phyloP scores from a whole-genome alignment of 2,113 vertebrate genomes.

The Corydoras maculifer region DNA sequence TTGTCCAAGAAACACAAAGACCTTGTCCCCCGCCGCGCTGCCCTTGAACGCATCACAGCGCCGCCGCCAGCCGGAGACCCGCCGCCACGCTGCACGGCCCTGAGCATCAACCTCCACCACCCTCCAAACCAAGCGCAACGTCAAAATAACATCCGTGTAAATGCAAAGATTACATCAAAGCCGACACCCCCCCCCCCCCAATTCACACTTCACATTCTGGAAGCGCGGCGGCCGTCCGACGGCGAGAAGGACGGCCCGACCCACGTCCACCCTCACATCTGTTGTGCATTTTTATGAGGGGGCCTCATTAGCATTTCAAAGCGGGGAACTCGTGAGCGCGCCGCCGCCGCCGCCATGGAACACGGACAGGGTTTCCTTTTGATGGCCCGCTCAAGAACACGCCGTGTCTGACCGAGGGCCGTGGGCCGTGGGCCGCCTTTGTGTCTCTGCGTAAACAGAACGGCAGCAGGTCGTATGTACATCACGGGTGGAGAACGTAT shows the following conservation, averaged over 20 bases:
- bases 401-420: conserved; percentile 28
- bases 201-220: conserved; percentile 1
- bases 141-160: no score
- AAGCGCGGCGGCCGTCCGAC: neutral
- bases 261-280: conserved; percentile 33
- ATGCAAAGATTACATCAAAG: no score
- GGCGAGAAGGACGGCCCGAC: conserved; percentile 19
- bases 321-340: conserved; percentile 40
- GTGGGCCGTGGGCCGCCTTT: conserved; percentile 3
- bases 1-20: no score
- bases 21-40: no score
- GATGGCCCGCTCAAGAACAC: conserved; percentile 50
- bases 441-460: conserved; percentile 2
- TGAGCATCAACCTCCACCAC: no score
- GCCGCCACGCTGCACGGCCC: no score
- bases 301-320: conserved; percentile 66
- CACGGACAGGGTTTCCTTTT: conserved; percentile 40
- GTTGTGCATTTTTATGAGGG: conserved; percentile 52
- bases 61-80: no score
- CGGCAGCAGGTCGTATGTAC: no score
- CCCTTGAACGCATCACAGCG: no score
- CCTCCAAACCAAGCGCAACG: no score
- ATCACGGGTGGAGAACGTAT: no score
- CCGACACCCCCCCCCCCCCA: neutral
- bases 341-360: conserved; percentile 43